Percentiles rank a stretch among this genome's conserved stretches.
Evolutionary conservation across 2,888 invertebrate species (phyloP).

Genomic region (Sinhomidia bicolor): DNA sequence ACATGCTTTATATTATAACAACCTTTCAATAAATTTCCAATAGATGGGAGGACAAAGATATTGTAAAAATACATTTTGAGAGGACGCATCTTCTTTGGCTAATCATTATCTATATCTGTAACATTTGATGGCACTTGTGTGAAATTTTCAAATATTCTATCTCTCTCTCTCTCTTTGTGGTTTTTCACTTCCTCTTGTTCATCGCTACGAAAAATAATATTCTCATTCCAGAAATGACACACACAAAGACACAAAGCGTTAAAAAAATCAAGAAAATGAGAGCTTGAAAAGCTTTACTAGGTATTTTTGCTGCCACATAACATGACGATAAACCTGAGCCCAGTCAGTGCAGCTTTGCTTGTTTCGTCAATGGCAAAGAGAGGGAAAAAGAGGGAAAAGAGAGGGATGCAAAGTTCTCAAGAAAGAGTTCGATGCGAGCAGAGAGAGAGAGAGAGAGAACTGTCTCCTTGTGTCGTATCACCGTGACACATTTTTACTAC

Average conservation of each 20-base stretch:
- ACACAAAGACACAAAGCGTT: constrained; percentile 47
- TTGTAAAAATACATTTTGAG: background rate
- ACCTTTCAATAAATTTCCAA: constrained; percentile 29
- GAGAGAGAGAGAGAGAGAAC: no score
- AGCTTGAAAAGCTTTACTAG: background rate
- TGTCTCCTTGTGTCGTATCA: constrained; percentile 48
- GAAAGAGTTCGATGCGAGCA: constrained; percentile 51
- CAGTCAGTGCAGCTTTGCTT: constrained; percentile 51
- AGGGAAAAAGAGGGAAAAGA: constrained; percentile 39
- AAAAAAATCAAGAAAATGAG: background rate
- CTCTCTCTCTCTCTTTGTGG: background rate
- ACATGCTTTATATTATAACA: background rate
- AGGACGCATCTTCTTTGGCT: constrained; percentile 3
- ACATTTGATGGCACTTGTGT: constrained; percentile 61
- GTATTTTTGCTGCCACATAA: constrained; percentile 6
- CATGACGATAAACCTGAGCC: background rate
- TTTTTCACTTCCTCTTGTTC: background rate
- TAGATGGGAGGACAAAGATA: background rate
- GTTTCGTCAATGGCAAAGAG: constrained; percentile 57
- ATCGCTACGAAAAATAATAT: constrained; percentile 50
- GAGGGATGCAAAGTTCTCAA: constrained; percentile 23
- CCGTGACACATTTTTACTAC: constrained; percentile 59
- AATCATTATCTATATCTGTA: constrained; percentile 65
- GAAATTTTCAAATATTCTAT: constrained; percentile 34
- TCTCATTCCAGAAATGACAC: constrained; percentile 64